Evolutionary conservation across 2,797 vertebrate genomes (phyloP), one percentile per base, ranked within the genome.

Genomic region (Calcarius lapponicus): DNA sequence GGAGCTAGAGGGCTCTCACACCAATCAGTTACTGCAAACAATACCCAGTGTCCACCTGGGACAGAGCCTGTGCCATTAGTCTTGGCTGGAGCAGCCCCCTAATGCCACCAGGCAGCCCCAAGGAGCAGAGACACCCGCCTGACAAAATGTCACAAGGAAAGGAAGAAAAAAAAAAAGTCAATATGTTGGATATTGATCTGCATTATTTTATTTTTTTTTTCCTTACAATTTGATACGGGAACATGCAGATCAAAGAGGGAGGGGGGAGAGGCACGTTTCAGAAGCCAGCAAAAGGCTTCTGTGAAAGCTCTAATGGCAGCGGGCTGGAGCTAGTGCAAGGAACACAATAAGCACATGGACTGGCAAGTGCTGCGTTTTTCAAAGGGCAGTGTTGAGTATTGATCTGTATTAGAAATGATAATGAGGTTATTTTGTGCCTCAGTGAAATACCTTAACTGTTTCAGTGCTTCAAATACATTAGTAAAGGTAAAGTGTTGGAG

Each of bases 371-470:
- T 83, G 92, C 87, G 85, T 93, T 95, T 96, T 97, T 96, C 96
- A 95, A 97, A 96, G 80, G 97, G 95, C 96, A 96, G 60, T 64
- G 93, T 88, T 69, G 92, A 94, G 95, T 97, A 98, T 98, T 86
- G 97, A 98, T 97, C 72, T 54, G 87, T 96, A 97, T 98, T 97
- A 98, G 97, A 97, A 97, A 98, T 97, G 98, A 97, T 98, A 98
- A 98, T 98, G 97, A 98, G 97, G 95, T 90, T 86, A 94, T 97
- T 97, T 97, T 95, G 88, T 79, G 58, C 74, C 94, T 94, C 38
- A 29, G 80, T 95, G 94, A 95, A 95, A 96, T 95, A 86, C 88
- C 97, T 97, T 97, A 97, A 97, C 97, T 91, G 9, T 96, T 97
- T 97, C 95, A 17, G 11, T 69, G 93, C 96, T 95, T 40, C 76